These are phyloP conservation scores for Cephonodes hylas DNA, from an alignment of 2,888 invertebrate species.

Conservation along the genomic window DNA sequence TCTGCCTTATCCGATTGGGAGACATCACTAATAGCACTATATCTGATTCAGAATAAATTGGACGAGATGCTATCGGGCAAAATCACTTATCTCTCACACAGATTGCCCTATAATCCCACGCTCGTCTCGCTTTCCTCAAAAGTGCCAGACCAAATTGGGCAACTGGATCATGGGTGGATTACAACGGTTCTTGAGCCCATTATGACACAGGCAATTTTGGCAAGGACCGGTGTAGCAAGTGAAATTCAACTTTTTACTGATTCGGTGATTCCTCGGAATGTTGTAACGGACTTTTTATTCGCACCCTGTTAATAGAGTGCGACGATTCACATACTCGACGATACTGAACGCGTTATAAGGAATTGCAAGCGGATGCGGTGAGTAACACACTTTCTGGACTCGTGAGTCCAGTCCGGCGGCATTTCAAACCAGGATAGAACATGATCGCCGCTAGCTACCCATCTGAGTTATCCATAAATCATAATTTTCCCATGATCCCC, in stretches of 20 bases:
- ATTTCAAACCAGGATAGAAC: conserved; percentile 51
- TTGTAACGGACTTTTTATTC: conserved; percentile 30
- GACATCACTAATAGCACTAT: conserved; percentile 16
- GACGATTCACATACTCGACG: background rate
- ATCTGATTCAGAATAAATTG: conserved; percentile 27
- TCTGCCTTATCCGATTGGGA: background rate
- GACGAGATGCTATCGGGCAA: conserved; percentile 34
- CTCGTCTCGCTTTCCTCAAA: conserved; percentile 58
- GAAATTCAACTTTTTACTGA: conserved; percentile 30
- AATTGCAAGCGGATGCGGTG: conserved; percentile 49
- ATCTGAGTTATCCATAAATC: conserved; percentile 29
- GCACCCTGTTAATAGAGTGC: background rate
- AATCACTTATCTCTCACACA: conserved; percentile 42
- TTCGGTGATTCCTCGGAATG: conserved; percentile 23
- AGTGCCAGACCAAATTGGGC: conserved; percentile 48
- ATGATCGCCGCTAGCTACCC: conserved; percentile 34
- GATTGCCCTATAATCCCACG: conserved; percentile 62
- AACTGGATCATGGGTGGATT: conserved; percentile 51
- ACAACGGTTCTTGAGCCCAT: conserved; percentile 52
- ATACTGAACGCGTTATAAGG: conserved; percentile 25
- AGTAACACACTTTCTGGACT: conserved; percentile 51
- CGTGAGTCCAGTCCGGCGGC: conserved; percentile 51
- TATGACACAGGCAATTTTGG: conserved; percentile 31
- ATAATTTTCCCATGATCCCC: conserved; percentile 29
- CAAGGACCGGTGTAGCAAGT: conserved; percentile 33